Conservation (phyloP, 1,140 invertebrate species). For the Drosophila busckii region DNA sequence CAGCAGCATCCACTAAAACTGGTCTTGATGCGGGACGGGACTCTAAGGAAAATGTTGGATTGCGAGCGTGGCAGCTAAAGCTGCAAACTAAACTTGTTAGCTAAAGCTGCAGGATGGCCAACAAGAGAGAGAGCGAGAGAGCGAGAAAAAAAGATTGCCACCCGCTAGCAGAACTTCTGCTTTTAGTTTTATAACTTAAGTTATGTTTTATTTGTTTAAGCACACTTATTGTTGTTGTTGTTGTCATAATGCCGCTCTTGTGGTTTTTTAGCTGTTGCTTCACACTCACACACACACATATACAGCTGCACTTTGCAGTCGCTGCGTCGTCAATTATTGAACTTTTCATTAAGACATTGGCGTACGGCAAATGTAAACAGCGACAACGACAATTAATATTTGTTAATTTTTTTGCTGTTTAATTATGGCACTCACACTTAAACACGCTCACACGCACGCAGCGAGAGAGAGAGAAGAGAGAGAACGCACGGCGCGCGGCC, state of each 20-base stretch:
- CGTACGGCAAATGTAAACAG: slow-evolving; percentile 11
- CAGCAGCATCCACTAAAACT: slow-evolving; percentile 70
- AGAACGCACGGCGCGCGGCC: slow-evolving; percentile 34
- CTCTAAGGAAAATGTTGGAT: slow-evolving; percentile 56
- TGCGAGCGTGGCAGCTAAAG: slow-evolving; percentile 3
- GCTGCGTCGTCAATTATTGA: slow-evolving; percentile 42
- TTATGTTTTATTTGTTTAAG: too few species aligned
- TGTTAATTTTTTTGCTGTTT: slow-evolving; percentile 16
- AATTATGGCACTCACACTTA: slow-evolving; percentile 15
- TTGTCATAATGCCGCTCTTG: slow-evolving; percentile 28
- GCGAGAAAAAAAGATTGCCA: too few species aligned
- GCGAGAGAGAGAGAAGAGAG: slow-evolving; percentile 30
- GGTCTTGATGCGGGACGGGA: too few species aligned
- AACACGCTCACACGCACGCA: background rate
- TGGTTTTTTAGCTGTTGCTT: too few species aligned
- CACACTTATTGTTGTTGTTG: background rate
- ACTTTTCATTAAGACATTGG: slow-evolving; percentile 3
- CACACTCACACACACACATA: slow-evolving; percentile 23
- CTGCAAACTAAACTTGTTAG: background rate
- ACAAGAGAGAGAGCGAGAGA: background rate
- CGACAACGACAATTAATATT: slow-evolving; percentile 20
- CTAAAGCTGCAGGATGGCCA: too few species aligned
- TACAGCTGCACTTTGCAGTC: slow-evolving; percentile 21
- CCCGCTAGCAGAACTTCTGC: too few species aligned
- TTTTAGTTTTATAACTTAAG: too few species aligned